Percentiles rank a stretch among this genome's conserved stretches.
phyloP scores from a whole-genome alignment of 2,888 invertebrate species.

The Baronia brevicornis region DNA sequence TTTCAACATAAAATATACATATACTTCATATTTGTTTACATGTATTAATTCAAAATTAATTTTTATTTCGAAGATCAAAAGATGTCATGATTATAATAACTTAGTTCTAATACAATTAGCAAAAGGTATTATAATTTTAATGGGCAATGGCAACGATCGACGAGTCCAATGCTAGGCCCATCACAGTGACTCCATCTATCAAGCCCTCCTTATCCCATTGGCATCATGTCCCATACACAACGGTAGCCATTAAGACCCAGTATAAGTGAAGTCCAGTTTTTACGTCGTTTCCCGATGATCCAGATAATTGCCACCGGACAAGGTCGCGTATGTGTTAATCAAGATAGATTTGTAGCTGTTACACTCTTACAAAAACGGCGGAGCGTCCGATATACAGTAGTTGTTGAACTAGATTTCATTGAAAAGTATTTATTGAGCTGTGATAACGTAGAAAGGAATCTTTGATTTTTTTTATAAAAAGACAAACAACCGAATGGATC shows the following conservation, averaged over 20 bases:
- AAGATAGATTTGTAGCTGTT: constrained; percentile 25
- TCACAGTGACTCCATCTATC: constrained; percentile 65
- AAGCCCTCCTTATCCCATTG: constrained; percentile 40
- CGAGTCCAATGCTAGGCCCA: too few species aligned
- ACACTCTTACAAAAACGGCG: constrained; percentile 28
- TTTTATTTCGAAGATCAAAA: too few species aligned
- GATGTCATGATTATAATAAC: neutral
- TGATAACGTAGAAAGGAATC: neutral
- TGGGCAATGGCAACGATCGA: too few species aligned
- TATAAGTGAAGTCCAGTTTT: constrained; percentile 60
- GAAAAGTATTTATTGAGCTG: constrained; percentile 13
- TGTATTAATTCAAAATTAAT: too few species aligned
- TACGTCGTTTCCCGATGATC: constrained; percentile 59
- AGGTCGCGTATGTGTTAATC: constrained; percentile 42
- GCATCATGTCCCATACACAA: constrained; percentile 43
- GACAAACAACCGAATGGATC: too few species aligned
- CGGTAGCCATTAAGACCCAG: constrained; percentile 34
- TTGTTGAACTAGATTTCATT: constrained; percentile 25
- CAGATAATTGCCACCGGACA: constrained; percentile 42
- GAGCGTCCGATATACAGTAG: constrained; percentile 32
- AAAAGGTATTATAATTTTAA: too few species aligned
- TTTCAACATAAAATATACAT: too few species aligned
- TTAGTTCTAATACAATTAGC: too few species aligned
- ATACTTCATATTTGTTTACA: too few species aligned
- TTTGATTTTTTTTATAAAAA: neutral